Evolutionary conservation across 2,888 invertebrate genomes (phyloP), one percentile per base, ranked within the genome.

Genomic region (Epinotia nisella): DNA sequence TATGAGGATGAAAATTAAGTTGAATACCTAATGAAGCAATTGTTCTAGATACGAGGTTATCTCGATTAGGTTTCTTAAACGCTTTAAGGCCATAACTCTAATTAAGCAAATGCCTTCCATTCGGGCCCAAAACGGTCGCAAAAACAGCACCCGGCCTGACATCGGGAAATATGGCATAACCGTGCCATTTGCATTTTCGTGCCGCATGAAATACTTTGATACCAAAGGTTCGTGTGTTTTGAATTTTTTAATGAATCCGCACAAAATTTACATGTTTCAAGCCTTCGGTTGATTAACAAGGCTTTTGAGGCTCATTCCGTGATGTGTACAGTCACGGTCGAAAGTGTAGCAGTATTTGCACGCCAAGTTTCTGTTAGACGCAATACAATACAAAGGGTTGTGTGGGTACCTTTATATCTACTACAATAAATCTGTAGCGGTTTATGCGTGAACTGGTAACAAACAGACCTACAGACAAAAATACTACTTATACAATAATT

Each of bases 111-210:
- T 74, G 71, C 75, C 56, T 21, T 51, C 64, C 71, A 66, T 71
- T 71, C 49, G 74, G 51, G 62, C 65, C 66, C 71, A 60, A 69
- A 76, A 71, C 66, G 65, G 74, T 56, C 19, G 75, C 82, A 85
- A 86, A 85, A 85, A 78, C 65, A 66, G 74, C 82, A 80, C 85
- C 85, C 82, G 84, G 83, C 80, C 82, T 85, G 89, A 88, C 90
- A 89, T 86, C 81, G 82, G 84, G 87, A 86, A 88, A 90, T 87
- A 83, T 82, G 82, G 83, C 81, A 78, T 78, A 82, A 80, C 81
- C 79, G 76, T 67, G 78, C 78, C 75, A 91, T 92, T 91, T 86
- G 90, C 92, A 92, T 92, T 90, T 91, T 88, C 92, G 92, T 92
- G 92, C 87, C 68, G 82, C 92, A 92, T 92, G 92, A 89, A 91